A percentile compares a stretch with the other conserved stretches of the same genome.
Evolutionary conservation across 2,888 invertebrate genomes (phyloP).

Genomic region (Habrosyne pyritoides): DNA sequence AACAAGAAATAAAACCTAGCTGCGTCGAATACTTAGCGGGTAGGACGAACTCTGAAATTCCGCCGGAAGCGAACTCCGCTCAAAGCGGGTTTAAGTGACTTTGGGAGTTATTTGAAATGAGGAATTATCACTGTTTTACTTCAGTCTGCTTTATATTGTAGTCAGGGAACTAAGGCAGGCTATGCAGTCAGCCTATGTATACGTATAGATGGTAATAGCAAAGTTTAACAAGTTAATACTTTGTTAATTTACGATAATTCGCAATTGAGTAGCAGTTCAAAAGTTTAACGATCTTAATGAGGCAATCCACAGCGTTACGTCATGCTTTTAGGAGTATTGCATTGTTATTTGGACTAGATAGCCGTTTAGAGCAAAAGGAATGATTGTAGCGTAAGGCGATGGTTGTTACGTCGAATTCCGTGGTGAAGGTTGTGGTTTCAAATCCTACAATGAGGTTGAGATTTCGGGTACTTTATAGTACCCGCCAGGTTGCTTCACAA

Average conservation of each 20-base stretch:
- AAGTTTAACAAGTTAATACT: neutral
- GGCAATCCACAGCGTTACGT: neutral
- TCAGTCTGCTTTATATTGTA: neutral
- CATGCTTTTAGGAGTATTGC: neutral
- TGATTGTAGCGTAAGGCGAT: too few relatives aligned
- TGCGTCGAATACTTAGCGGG: neutral
- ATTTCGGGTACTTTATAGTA: too few relatives aligned
- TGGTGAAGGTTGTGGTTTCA: too few relatives aligned
- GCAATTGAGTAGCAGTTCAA: neutral
- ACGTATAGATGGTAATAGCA: neutral
- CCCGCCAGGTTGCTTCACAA: too few relatives aligned
- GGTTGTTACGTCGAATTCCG: too few relatives aligned
- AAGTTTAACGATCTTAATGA: neutral
- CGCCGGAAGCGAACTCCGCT: neutral
- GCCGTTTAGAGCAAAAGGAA: too few relatives aligned
- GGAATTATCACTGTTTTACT: constrained; percentile 3
- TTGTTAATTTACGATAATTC: neutral
- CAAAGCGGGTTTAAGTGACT: constrained; percentile 1
- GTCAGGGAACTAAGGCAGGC: neutral
- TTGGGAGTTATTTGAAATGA: neutral
- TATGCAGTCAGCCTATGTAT: neutral
- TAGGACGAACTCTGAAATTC: constrained; percentile 3
- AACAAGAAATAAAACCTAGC: constrained; percentile 1
- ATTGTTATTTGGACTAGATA: neutral
- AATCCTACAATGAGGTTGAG: too few relatives aligned